Evolutionary conservation across 53 echinoderm and acorn worm genomes (phyloP), one percentile per base, ranked within the genome.

Genomic region (Patiria pectinifera): DNA sequence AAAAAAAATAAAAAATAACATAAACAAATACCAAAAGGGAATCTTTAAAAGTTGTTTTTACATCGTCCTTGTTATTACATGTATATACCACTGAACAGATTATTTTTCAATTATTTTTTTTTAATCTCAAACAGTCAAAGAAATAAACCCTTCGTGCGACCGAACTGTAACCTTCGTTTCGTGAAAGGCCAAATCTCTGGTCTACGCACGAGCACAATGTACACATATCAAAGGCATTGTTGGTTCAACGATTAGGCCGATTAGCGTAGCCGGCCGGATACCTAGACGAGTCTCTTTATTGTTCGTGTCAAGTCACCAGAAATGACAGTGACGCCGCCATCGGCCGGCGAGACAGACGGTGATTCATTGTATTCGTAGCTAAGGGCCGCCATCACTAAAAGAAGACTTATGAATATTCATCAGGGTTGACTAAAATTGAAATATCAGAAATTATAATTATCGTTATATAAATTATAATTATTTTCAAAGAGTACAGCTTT

Each of bases 171-270:
- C 61, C 83, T 62, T 53, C 62, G 22, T 83, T 83, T 83, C 83
- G 10, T 26, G 61, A 59, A 59, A 25, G 61, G 59, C 62, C 24
- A 59, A 83, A 7, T 71, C 85, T 15, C 70, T 44, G 74, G 22
- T 3, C 3, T 21, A 23, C 78, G 88, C 23, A 77, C 11, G 47
- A 21, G 62, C 60, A 62, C 76, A 88, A 78, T 60, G 47, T 9
- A n/a, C 62, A 74, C 88, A 25, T 44, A 88, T 88, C 78, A 21
- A 59, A 10, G n/a, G 62, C 69, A 90, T 90, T 90, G 90, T 90
- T 80, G 70, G 90, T 81, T 90, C 13, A 80, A 21, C 79, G 90
- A 90, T 90, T 80, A 90, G 15, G 46, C 69, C 78, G 90, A 90
- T 90, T 90, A 90, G 69, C 69, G 81, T 62, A 21, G 25, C 47